Evolutionary conservation across 2,797 vertebrate species (phyloP).

Genomic region (Tokudaia muenninki): DNA sequence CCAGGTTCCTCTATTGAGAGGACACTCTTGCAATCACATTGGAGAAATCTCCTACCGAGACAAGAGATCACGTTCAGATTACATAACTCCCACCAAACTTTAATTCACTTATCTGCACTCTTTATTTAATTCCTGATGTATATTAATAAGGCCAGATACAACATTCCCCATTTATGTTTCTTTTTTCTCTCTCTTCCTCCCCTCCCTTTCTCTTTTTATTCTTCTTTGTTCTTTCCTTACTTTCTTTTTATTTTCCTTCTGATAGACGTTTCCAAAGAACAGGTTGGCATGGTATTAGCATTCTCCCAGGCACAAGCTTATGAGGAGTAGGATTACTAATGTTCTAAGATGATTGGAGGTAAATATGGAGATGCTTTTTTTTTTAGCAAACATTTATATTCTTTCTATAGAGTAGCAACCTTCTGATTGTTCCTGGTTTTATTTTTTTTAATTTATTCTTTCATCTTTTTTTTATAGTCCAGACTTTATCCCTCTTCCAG

Average conservation of each 20-base stretch:
- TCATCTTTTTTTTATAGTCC: too few species aligned
- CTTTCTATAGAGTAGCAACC: neutral
- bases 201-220: fast-evolving
- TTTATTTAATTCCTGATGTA: neutral
- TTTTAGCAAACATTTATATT: neutral
- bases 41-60: fast-evolving
- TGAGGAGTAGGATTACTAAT: neutral
- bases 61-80: neutral
- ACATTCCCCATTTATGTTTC: neutral
- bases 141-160: neutral
- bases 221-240: fast-evolving
- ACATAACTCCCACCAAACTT: neutral
- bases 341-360: neutral
- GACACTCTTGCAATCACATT: neutral
- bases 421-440: neutral
- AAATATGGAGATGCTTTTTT: neutral
- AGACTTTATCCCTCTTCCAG: too few species aligned
- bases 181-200: neutral
- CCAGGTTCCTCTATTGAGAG: neutral
- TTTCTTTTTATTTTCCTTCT: neutral
- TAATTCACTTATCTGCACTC: neutral
- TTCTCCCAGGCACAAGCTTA: neutral
- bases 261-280: neutral
- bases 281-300: neutral
- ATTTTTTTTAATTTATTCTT: too few species aligned